Base-by-base conservation (phyloP, 1,140 invertebrate species). In the Aphelenchoides besseyi region DNA sequence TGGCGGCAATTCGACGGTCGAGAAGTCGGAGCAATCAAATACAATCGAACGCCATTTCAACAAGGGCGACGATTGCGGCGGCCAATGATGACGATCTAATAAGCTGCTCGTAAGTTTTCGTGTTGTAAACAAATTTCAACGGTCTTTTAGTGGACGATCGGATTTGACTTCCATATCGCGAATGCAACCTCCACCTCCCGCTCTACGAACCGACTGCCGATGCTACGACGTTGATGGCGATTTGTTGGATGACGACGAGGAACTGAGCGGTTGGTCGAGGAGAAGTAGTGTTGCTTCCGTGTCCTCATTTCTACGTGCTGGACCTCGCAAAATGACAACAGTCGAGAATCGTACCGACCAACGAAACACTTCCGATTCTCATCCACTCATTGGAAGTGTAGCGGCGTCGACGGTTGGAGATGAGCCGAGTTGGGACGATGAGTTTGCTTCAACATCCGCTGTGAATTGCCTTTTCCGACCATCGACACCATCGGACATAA, bases 371-470 rank as follows among this genome's bases (percentile, higher is more conserved):
- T 12, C 41, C 12, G 23, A 48, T 23, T 12, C 41, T 23, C 41
- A 48, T 23, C 23, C 23, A 12, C 41, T 48, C 12, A 48, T 48
- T 23, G 41, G 41, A 23, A 48, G 41, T 48, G 41, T 48, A 12
- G 41, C 41, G 12, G 12, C 41, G 12, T 48, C 41, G 41, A 48
- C 41, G 23, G 23, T 48, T 23, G 41, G 41, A 33, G 69, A 36
- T 5, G 69, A 71, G 71, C 69, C 64, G 9, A 26, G 28, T 26
- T 71, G 69, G 69, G 69, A 71, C 37, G 71, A 71, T 32, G 71
- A 72, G 23, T 76, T 72, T n/a, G 72, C 26, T 9, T 57, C 33
- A 26, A 68, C 16, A 18, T 16, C 67, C n/a, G 35, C 16, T 28
- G 5, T 64, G 29, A 52, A 52, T 8, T 9, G 5, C 9, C 28